phyloP scores from a whole-genome alignment of 2,888 invertebrate species.

The Heliconius erato region DNA sequence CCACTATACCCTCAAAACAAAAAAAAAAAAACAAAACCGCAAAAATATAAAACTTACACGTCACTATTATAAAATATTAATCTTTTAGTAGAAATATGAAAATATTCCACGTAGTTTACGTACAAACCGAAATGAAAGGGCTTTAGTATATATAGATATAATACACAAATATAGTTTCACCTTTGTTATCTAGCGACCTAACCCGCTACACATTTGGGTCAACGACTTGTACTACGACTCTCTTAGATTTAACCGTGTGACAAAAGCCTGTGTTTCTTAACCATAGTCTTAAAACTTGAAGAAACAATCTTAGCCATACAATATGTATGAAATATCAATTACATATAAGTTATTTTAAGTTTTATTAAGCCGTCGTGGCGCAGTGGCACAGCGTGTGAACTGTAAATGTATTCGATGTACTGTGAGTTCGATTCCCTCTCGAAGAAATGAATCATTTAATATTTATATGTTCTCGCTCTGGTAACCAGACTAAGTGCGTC shows the following conservation, averaged over 20 bases:
- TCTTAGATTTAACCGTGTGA: slow-evolving; percentile 34
- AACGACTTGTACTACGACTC: slow-evolving; percentile 35
- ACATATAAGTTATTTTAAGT: too few species aligned
- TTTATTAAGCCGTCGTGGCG: too few species aligned
- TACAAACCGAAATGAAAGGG: slow-evolving; percentile 17
- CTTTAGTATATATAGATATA: neutral
- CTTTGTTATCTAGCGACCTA: slow-evolving; percentile 36
- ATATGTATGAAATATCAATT: neutral
- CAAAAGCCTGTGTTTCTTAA: slow-evolving; percentile 12
- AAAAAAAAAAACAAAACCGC: neutral
- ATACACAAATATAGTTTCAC: slow-evolving; percentile 27
- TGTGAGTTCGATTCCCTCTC: too few species aligned
- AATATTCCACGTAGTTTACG: slow-evolving; percentile 2
- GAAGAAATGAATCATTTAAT: too few species aligned
- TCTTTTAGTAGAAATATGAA: neutral
- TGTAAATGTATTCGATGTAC: neutral
- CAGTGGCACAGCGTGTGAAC: too few species aligned
- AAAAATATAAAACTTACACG: neutral
- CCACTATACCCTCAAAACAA: neutral
- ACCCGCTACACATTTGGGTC: slow-evolving; percentile 45
- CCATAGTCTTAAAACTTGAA: slow-evolving; percentile 6
- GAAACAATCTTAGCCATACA: neutral
- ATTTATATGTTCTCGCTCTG: too few species aligned
- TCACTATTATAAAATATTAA: slow-evolving; percentile 2
- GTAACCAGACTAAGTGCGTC: too few species aligned